Percentiles rank a stretch among this genome's conserved stretches.
These are phyloP conservation scores for Phytoseiulus persimilis DNA, from an alignment of 2,888 invertebrate genomes.

Conservation along the genomic window DNA sequence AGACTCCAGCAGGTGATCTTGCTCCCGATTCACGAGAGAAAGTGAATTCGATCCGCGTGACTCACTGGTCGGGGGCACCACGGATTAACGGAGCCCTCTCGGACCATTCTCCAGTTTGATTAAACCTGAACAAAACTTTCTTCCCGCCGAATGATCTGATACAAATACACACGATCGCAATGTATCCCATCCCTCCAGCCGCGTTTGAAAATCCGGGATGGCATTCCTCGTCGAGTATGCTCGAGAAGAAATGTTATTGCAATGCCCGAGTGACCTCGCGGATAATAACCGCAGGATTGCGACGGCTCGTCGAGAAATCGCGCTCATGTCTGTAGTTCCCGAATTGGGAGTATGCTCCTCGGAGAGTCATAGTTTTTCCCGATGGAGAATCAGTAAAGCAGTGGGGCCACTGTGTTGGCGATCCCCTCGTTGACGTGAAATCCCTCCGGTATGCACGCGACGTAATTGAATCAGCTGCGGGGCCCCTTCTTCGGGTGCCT, in stretches of 20 bases:
- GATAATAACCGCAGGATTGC: background rate
- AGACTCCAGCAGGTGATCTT: background rate
- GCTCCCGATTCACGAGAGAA: background rate
- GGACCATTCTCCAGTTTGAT: background rate
- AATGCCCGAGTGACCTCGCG: background rate
- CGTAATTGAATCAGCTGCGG: constrained; percentile 5
- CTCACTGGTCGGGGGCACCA: background rate
- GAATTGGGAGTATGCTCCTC: background rate
- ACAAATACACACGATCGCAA: background rate
- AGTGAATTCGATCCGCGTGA: background rate
- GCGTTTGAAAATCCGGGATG: background rate
- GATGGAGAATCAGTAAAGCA: background rate
- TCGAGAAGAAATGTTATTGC: background rate
- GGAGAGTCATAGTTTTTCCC: background rate
- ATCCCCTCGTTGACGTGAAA: background rate
- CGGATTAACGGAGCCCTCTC: background rate
- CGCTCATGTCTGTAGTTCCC: background rate
- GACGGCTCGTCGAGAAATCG: background rate
- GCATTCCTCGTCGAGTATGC: too few species aligned
- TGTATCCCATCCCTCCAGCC: too few species aligned
- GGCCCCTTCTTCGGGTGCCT: background rate
- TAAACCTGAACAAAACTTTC: background rate
- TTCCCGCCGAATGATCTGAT: too few species aligned
- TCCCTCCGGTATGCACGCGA: background rate
- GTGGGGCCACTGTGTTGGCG: background rate